phyloP scores from a whole-genome alignment of 2,113 vertebrate genomes.

The Prolemur simus region DNA sequence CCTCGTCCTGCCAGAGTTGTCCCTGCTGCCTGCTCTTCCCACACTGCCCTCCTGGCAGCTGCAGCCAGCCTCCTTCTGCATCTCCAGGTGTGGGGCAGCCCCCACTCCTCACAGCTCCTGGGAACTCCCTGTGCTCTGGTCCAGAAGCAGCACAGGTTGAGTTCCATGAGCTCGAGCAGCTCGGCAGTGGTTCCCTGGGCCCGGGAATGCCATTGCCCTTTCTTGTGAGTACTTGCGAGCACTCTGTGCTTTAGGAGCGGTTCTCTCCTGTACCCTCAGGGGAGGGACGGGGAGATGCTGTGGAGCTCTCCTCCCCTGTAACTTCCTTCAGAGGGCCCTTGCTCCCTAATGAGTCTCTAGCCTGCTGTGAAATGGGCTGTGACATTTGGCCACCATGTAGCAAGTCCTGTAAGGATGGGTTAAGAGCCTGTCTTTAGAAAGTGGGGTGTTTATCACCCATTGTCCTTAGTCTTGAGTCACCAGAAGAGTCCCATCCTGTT shows the following conservation, averaged over 20 bases:
- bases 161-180: rapidly evolving
- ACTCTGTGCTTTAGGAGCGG: rapidly evolving
- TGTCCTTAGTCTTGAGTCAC: background rate
- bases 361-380: background rate
- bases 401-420: background rate
- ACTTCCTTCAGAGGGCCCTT: background rate
- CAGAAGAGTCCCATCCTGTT: background rate
- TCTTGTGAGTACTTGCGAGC: background rate
- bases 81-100: background rate
- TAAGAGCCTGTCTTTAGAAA: background rate
- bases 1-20: background rate
- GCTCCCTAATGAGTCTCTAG: background rate
- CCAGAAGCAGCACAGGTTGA: background rate
- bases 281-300: background rate
- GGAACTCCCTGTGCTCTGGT: background rate
- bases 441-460: background rate
- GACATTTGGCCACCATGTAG: background rate
- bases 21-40: background rate
- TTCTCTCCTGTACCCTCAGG: background rate
- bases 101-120: background rate
- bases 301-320: background rate
- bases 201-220: rapidly evolving
- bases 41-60: background rate
- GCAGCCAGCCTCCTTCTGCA: background rate
- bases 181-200: background rate